A percentile compares a stretch with the other conserved stretches of the same genome.
These are phyloP conservation scores for Dipodomys ordii DNA, from an alignment of 2,113 vertebrate genomes.

Conservation along the genomic window DNA sequence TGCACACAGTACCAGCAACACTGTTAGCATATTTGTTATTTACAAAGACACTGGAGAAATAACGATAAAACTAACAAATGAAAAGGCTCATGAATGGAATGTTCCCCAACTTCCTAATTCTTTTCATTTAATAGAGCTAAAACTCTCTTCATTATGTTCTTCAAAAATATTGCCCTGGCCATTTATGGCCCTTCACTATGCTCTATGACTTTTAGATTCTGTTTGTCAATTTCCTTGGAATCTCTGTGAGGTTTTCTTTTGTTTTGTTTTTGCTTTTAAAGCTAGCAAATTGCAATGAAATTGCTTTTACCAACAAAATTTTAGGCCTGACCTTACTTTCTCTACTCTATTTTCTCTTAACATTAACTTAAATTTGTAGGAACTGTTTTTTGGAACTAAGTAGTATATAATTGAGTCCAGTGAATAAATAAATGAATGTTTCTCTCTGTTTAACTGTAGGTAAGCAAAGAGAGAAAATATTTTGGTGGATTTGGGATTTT, in stretches of 20 bases:
- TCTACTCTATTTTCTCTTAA: constrained; percentile 17
- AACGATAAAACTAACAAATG: background rate
- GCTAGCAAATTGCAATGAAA: background rate
- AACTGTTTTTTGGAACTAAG: background rate
- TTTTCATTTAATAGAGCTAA: background rate
- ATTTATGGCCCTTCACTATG: background rate
- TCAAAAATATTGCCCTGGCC: background rate
- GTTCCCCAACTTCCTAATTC: background rate
- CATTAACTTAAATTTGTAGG: constrained; percentile 21
- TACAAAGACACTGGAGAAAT: background rate
- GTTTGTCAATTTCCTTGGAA: background rate
- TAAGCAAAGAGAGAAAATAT: background rate
- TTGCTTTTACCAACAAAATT: background rate
- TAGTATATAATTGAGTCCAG: background rate
- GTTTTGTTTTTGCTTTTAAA: no score
- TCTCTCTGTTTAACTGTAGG: background rate
- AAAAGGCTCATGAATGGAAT: background rate
- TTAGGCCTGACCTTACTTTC: background rate
- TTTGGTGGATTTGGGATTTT: background rate
- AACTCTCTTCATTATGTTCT: background rate
- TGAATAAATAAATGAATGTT: background rate
- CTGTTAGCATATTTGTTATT: background rate
- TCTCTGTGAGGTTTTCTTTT: background rate
- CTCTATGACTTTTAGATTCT: background rate
- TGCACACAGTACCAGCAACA: background rate